phyloP scores from a whole-genome alignment of 2,797 vertebrate genomes.

The Poecilia wingei region DNA sequence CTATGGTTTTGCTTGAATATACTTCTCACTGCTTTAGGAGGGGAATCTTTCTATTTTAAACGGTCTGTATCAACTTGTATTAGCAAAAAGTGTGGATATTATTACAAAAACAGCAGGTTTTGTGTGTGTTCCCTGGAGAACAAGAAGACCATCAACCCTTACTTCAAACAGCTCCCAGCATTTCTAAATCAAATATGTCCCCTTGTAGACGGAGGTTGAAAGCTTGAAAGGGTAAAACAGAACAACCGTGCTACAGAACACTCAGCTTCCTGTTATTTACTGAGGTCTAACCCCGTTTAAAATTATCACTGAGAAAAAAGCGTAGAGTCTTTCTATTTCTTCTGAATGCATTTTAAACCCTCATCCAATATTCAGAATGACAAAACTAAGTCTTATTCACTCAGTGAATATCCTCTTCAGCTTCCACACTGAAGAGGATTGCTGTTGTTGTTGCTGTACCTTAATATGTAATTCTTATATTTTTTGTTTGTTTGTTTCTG shows the following conservation, averaged over 20 bases:
- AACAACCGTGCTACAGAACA: background rate
- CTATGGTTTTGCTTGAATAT: background rate
- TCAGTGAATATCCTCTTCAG: no score
- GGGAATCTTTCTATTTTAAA: background rate
- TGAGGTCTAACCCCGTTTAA: background rate
- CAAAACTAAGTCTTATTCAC: background rate
- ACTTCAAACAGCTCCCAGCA: background rate
- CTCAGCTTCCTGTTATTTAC: background rate
- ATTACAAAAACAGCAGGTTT: background rate
- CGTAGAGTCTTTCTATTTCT: background rate
- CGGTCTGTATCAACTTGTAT: background rate
- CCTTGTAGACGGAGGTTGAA: background rate
- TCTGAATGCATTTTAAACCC: background rate
- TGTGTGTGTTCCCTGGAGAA: background rate
- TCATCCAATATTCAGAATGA: background rate
- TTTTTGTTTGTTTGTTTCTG: background rate
- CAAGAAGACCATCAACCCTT: background rate
- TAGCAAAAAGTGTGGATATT: background rate
- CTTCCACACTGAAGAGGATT: background rate
- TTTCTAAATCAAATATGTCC: background rate
- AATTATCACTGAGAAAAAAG: background rate
- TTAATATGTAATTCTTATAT: background rate
- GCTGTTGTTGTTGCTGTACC: background rate
- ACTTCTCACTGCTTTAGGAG: background rate
- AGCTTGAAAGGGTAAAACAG: background rate